Base-by-base conservation (phyloP, 2,888 invertebrate genomes). In the Griposia aprilina region DNA sequence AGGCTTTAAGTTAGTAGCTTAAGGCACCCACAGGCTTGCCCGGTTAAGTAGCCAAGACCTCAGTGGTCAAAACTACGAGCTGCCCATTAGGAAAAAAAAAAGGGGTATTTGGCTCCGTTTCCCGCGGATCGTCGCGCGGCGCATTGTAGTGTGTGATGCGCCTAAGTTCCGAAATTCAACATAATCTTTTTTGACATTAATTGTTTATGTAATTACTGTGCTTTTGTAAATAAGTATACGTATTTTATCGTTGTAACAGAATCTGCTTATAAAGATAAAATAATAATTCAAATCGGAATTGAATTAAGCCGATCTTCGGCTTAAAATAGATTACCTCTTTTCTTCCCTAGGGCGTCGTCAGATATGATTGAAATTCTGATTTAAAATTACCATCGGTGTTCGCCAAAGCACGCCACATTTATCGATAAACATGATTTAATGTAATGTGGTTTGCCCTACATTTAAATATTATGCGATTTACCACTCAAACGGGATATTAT, bases 381-480 rank as follows among this genome's bases (percentile, higher is more conserved):
- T 80, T 48, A 20, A 78, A 74, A 74, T 80, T 50, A 79, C 23
- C 55, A 68, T 63, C 13, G 48, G 20, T 57, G 67, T 30, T 57
- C 20, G n/a, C 23, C 26, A 60, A 41, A 57, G 45, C 41, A 23
- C 30, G 20, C 48, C 36, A 17, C 23, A 65, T 50, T 74, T 13
- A 55, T 55, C 36, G 60, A 62, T 50, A 45, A 68, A 30, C 15
- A 6, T 48, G 23, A 62, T 67, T 74, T 67, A 62, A 50, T 68
- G 45, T 60, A 20, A 81, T 13, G n/a, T 8, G 20, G 4, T 52
- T 78, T 36, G 20, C 45, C 55, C 36, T 30, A n/a, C 11, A 48
- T 78, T 62, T n/a, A n/a, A 52, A 50, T 78, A 30, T 20, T 76
- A n/a, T 30, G 11, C 0, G 23, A 55, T 66, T 67, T 10, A 30